Evolutionary conservation across 2,888 invertebrate species (phyloP), one percentile per base, ranked within the genome.

Genomic region (Prenolepis imparis): DNA sequence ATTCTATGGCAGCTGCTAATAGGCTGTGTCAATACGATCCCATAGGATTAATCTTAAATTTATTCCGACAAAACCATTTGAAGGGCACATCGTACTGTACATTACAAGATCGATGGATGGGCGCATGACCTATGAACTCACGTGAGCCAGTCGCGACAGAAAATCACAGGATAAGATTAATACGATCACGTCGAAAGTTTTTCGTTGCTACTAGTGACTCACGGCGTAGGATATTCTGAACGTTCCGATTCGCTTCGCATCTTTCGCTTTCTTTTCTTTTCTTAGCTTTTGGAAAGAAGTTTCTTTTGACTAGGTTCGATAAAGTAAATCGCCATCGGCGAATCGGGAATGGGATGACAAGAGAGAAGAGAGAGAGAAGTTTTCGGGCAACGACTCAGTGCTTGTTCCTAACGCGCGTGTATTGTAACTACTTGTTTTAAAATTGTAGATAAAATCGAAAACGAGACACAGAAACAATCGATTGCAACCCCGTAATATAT

Each of bases 131-230:
- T 68, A 86, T 88, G 85, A 86, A 88, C 83, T 78, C 64, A 28
- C 55, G 36, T 59, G 84, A 63, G 55, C 55, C 59, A 83, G 59
- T 59, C 39, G 55, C 77, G 83, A 75, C 77, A 48, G 78, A 59
- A 83, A 78, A 70, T 78, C 59, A n/a, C 61, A 77, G 81, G 80
- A 87, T 89, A 89, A 89, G 88, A 88, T 89, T 88, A 89, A 89
- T 89, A 88, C 87, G 83, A 75, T 52, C 67, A 57, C 55, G 63
- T 9, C 72, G 74, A 52, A 85, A 84, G 87, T 88, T 88, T 88
- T 88, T 86, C 84, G 64, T 63, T n/a, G 48, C 48, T n/a, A 84
- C 57, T 36, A 55, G 36, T 57, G 66, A 63, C 81, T 66, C 64
- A 80, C 44, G 28, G 66, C 28, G 41, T 64, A 64, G 68, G 74